A percentile compares a stretch with the other conserved stretches of the same genome.
Evolutionary conservation across 2,888 invertebrate species (phyloP).

Genomic region (Myopa tessellatipennis): DNA sequence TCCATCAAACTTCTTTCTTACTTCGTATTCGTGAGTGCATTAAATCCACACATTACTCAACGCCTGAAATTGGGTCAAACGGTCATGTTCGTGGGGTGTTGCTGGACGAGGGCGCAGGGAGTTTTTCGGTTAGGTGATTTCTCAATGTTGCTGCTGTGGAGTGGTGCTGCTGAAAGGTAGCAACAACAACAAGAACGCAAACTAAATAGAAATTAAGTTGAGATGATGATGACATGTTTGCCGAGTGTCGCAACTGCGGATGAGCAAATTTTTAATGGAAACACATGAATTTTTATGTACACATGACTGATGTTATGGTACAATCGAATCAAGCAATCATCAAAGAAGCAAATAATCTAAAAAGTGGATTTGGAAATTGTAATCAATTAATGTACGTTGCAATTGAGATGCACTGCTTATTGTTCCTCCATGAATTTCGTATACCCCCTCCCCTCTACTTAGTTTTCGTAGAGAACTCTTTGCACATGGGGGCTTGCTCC

Average conservation of each 20-base stretch:
- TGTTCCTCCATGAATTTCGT: too few relatives aligned
- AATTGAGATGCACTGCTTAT: too few relatives aligned
- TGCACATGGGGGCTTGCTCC: neutral
- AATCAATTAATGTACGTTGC: too few relatives aligned
- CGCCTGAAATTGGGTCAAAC: slow-evolving; percentile 65
- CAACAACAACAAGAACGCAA: neutral
- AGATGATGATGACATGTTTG: slow-evolving; percentile 26
- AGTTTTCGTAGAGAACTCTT: too few relatives aligned
- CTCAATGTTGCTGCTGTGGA: neutral
- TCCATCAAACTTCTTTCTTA: neutral
- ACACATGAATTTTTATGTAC: slow-evolving; percentile 6
- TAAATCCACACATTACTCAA: slow-evolving; percentile 55
- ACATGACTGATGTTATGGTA: neutral
- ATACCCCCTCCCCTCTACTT: too few relatives aligned
- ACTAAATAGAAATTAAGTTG: slow-evolving; percentile 22
- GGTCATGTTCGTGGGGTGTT: slow-evolving; percentile 60
- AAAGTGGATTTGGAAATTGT: too few relatives aligned
- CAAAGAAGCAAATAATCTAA: too few relatives aligned
- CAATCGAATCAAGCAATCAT: too few relatives aligned
- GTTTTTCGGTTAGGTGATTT: slow-evolving; percentile 2
- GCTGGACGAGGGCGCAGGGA: neutral
- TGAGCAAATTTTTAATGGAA: slow-evolving; percentile 28
- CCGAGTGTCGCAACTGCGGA: slow-evolving; percentile 34
- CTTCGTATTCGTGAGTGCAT: slow-evolving; percentile 4
- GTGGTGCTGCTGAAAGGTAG: neutral